A percentile compares a stretch with the other conserved stretches of the same genome.
These are phyloP conservation scores for Sinocyclocheilus anshuiensis DNA, from an alignment of 2,113 vertebrate genomes.

Conservation along the genomic window DNA sequence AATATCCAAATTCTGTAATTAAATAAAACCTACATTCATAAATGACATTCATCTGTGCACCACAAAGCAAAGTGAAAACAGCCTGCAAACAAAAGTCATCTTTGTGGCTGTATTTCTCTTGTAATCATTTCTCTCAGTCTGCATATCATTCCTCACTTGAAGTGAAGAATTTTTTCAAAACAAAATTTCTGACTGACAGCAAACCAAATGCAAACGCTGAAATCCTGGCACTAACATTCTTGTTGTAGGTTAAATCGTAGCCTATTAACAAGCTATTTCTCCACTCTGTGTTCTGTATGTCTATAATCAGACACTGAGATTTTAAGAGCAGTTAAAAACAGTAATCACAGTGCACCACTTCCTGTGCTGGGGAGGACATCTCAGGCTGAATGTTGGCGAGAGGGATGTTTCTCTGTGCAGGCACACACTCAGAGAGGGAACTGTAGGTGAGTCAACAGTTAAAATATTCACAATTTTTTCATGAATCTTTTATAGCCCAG, in stretches of 20 bases:
- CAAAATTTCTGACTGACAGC: background rate
- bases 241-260: background rate
- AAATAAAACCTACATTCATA: background rate
- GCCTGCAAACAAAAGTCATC: background rate
- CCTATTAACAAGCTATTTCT: conserved; percentile 42
- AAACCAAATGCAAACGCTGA: background rate
- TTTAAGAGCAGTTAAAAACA: conserved; percentile 47
- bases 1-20: background rate
- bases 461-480: conserved; percentile 53
- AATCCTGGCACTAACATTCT: background rate
- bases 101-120: background rate
- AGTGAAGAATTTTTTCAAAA: background rate
- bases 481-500: conserved; percentile 54
- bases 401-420: conserved; percentile 29
- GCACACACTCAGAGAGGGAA: conserved; percentile 24
- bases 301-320: conserved; percentile 51
- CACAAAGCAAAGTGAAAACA: background rate
- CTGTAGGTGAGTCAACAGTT: conserved; percentile 44
- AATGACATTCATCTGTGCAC: background rate
- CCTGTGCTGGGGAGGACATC: conserved; percentile 43
- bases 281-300: conserved; percentile 24
- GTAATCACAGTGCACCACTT: conserved; percentile 51
- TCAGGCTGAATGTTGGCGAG: conserved; percentile 8
- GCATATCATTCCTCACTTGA: background rate
- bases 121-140: background rate